Base-by-base conservation (phyloP, 2,888 invertebrate genomes). In the Aporophyla lueneburgensis region DNA sequence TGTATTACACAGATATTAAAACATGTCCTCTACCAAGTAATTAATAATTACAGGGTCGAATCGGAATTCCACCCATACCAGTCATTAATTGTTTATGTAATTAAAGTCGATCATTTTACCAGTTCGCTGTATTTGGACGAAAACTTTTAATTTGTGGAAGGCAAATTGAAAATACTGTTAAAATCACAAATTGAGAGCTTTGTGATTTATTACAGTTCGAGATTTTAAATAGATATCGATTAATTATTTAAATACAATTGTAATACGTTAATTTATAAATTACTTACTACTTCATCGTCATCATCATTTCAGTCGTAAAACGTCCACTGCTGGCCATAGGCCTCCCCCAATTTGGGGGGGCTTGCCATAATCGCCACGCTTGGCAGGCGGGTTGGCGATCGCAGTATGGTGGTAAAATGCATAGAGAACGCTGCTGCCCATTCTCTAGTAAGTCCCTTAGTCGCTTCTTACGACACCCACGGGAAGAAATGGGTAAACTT, bases 81-180 rank as follows among this genome's bases (percentile, higher is more conserved):
- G 24, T 27, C 27, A 19, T 46, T 12, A 46, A 56, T 65, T 27
- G 2, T 68, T 63, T 5, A 10, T n/a, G 54, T 68, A 49, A 54
- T 49, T 16, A 27, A 16, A 46, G 14, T n/a, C 14, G 49, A 63
- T 63, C 0, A 54, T 61, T 76, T 51, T 49, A 21, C 49, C 54
- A n/a, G 49, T 58, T 16, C 24, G 10, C 14, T 53, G 16, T 66
- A 59, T 66, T 46, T 74, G 27, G 40, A 16, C 51, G 16, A 66
- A 59, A 53, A 46, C 21, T 61, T 66, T 53, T 76, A 76, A 46
- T 46, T 53, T 59, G 24, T 27, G 27, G 21, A 19, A 16, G 9
- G 51, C 43, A 53, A 51, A 59, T 65, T 65, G 49, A 49, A 74
- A 49, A 19, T 27, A 27, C 56, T 24, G 27, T 43, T 53, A 16